Evolutionary conservation across 2,113 vertebrate species (phyloP), one percentile per base, ranked within the genome.

Genomic region (Channa argus): DNA sequence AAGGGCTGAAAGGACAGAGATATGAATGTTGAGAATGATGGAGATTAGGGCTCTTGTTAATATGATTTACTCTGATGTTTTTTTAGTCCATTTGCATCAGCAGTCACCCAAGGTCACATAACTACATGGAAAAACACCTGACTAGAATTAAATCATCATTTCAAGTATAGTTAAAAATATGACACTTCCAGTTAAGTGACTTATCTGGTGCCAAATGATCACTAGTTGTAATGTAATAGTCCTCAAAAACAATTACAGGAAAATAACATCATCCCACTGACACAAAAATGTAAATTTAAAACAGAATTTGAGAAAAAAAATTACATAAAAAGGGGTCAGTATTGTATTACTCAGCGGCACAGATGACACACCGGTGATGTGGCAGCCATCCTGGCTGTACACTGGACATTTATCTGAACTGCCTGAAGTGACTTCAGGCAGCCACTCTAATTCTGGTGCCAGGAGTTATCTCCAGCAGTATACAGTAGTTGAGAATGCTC

Each of bases 1-100:
- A 87, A 83, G 84, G 87, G 71, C 86, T 62, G 63, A 80, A 75
- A 86, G 83, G 86, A 90, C 72, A 45, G 71, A 68, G 78, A 87
- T 77, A 83, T 50, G 69, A 77, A 59, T 45, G 63, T 53, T 70
- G 54, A 50, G 71, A 82, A 70, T 56, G 71, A 77, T 83, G 79
- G n/a, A 83, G 84, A 88, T 84, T 68, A 79, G 59, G 12, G 58
- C 45, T 51, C 55, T 68, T 7, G 61, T 82, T 85, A 85, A 80
- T 66, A 79, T 75, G 71, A 88, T 87, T 87, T 79, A 83, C 84
- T 73, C 52, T 10, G 43, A 67, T 54, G 52, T 61, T 79, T 81
- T 81, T 60, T 63, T 50, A 11, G 11, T 63, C 56, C 38, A n/a
- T 63, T 73, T 67, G 61, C 61, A 60, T 65, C 63, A 76, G 67